phyloP scores from a whole-genome alignment of 30 jellyfish, hydroid and myxozoan species.

The Clytia hemisphaerica region DNA sequence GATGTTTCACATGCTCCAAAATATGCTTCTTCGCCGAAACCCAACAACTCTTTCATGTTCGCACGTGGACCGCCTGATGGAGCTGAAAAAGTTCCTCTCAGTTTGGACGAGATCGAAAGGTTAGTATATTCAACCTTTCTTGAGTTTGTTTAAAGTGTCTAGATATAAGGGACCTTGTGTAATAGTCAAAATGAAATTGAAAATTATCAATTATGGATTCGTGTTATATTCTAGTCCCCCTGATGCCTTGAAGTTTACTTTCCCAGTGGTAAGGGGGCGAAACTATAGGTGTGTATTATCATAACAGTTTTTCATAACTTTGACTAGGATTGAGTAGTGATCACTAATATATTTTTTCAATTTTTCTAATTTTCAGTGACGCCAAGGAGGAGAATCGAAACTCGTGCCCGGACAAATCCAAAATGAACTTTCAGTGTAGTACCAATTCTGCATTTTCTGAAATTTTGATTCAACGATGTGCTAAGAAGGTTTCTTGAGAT shows the following conservation, averaged over 20 bases:
- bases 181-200: no score
- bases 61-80: conserved; percentile 99
- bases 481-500: no score
- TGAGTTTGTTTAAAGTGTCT: no score
- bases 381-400: background rate
- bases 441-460: conserved; percentile 80
- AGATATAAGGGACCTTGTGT: no score
- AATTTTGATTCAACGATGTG: no score
- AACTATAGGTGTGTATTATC: no score
- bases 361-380: background rate
- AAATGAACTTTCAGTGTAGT: conserved; percentile 73
- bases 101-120: conserved; percentile 68
- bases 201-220: no score
- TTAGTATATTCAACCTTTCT: conserved; percentile 13
- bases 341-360: background rate
- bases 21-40: conserved; percentile 93
- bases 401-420: conserved; percentile 78
- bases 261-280: no score
- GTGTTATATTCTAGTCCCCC: no score
- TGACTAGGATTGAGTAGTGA: no score
- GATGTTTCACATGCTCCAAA: conserved; percentile 43
- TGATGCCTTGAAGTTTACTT: no score
- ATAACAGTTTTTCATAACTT: no score
- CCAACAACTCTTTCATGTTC: conserved; percentile 74
- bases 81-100: conserved; percentile 82